phyloP scores from a whole-genome alignment of 2,113 vertebrate genomes.

The Passer domesticus region DNA sequence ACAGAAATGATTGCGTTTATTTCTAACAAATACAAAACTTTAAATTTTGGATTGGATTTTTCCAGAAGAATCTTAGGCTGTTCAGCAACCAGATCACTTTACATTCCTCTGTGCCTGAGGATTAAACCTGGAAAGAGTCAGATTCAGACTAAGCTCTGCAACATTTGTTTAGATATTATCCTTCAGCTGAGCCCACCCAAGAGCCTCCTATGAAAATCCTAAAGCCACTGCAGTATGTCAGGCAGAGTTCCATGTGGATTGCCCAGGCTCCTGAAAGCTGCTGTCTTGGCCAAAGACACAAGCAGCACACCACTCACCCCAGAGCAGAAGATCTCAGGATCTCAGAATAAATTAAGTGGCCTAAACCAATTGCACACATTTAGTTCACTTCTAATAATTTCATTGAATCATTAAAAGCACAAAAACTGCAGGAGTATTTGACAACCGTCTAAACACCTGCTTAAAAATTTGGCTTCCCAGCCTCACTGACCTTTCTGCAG shows the following conservation, averaged over 20 bases:
- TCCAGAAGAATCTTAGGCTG: not conserved
- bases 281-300: accelerated
- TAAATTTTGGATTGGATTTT: not conserved
- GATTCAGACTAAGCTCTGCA: not conserved
- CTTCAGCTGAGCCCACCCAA: not conserved
- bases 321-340: not conserved
- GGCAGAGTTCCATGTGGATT: not conserved
- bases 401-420: not conserved
- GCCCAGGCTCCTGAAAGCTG: not conserved
- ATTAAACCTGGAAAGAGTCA: not conserved
- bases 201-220: not conserved
- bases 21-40: not conserved
- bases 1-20: not conserved
- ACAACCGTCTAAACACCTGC: not conserved
- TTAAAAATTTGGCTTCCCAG: not conserved
- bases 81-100: not conserved
- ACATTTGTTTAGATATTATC: not conserved
- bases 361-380: not conserved
- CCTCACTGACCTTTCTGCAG: not conserved
- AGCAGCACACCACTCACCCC: accelerated
- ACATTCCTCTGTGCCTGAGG: not conserved
- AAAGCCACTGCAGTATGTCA: not conserved
- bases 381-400: not conserved
- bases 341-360: not conserved
- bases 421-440: not conserved